Conservation (phyloP, 1,140 invertebrate genomes). For the Pseudobourletiella spinata region DNA sequence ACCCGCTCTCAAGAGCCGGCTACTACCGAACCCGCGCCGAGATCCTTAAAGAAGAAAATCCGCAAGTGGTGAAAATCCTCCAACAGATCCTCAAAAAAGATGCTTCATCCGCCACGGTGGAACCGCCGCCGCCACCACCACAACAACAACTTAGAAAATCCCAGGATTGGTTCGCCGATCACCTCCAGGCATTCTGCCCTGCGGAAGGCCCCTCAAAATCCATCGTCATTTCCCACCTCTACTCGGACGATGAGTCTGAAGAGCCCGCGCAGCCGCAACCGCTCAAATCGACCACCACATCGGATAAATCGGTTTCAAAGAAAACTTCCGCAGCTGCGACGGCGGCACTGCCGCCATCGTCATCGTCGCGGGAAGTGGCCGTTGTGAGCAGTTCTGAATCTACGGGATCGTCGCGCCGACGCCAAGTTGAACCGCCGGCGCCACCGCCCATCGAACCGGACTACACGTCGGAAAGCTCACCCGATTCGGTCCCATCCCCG, state of each 20-base stretch:
- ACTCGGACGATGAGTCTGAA: constrained; percentile 33
- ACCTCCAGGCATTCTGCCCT: constrained; percentile 23
- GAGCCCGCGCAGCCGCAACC: constrained; percentile 11
- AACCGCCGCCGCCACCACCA: background rate
- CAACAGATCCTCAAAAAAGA: constrained; percentile 21
- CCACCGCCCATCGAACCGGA: background rate
- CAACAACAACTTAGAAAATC: too few relatives aligned
- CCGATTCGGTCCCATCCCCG: constrained; percentile 28
- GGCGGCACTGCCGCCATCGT: too few relatives aligned
- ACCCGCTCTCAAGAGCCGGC: constrained; percentile 18
- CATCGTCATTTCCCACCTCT: constrained; percentile 33
- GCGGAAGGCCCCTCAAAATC: constrained; percentile 23
- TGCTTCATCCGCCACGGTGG: background rate
- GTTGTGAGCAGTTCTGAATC: too few relatives aligned
- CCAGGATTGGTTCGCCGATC: constrained; percentile 24
- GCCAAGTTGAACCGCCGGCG: too few relatives aligned
- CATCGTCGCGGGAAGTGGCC: too few relatives aligned
- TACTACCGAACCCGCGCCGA: constrained; percentile 33
- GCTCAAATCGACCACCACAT: background rate
- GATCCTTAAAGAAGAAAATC: constrained; percentile 26
- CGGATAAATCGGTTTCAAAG: background rate
- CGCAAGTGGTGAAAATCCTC: constrained; percentile 29
- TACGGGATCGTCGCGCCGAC: too few relatives aligned
- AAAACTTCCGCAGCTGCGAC: background rate
- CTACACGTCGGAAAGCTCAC: constrained; percentile 7